A percentile compares a stretch with the other conserved stretches of the same genome.
Evolutionary conservation across 2,888 invertebrate genomes (phyloP).

Genomic region (Notodonta dromedarius): DNA sequence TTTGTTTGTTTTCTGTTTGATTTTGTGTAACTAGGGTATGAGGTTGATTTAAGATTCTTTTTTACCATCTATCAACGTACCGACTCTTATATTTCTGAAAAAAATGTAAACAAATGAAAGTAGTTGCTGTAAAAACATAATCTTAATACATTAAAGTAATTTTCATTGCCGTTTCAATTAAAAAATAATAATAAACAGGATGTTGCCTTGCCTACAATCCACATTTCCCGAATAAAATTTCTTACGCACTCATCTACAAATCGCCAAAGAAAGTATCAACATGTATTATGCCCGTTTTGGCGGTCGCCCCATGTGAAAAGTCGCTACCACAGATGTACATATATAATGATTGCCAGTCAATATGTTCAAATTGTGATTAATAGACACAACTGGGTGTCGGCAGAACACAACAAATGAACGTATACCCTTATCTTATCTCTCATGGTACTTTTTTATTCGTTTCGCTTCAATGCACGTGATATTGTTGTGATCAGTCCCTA

Average conservation of each 20-base stretch:
- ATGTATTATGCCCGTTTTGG: slow-evolving; percentile 52
- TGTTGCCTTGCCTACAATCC: too few relatives aligned
- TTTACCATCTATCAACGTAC: too few relatives aligned
- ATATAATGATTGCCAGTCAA: slow-evolving; percentile 71
- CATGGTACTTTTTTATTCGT: slow-evolving; percentile 29
- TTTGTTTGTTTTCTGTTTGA: neutral
- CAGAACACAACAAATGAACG: slow-evolving; percentile 42
- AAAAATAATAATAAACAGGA: too few relatives aligned
- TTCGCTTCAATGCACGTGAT: slow-evolving; percentile 48
- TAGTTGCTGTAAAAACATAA: too few relatives aligned
- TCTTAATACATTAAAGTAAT: too few relatives aligned
- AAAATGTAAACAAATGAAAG: too few relatives aligned
- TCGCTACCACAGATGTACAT: slow-evolving; percentile 60
- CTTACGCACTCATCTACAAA: too few relatives aligned
- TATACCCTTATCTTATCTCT: slow-evolving; percentile 36
- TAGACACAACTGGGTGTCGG: slow-evolving; percentile 47
- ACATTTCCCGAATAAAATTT: too few relatives aligned
- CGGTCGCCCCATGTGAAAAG: slow-evolving; percentile 62
- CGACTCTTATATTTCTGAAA: too few relatives aligned
- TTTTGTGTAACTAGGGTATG: too few relatives aligned
- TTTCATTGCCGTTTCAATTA: too few relatives aligned
- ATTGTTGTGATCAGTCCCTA: slow-evolving; percentile 45
- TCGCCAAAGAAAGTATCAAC: slow-evolving; percentile 28
- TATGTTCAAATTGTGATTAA: slow-evolving; percentile 81
- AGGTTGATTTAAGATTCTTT: too few relatives aligned